Conservation (phyloP, 2,113 vertebrate species). For the Cnemophilus loriae region DNA sequence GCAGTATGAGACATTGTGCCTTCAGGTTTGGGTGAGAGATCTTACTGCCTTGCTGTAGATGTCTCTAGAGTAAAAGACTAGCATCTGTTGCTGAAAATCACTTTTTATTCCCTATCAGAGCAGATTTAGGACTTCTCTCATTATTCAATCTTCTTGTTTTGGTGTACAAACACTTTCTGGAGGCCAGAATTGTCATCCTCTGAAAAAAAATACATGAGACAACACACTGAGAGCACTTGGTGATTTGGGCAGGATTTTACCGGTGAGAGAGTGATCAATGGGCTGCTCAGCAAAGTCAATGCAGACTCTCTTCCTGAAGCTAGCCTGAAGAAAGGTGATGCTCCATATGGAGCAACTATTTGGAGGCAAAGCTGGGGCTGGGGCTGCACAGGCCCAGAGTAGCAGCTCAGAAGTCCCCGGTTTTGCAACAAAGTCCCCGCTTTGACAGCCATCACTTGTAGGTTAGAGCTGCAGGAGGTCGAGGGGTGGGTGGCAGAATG, state of each 20-base stretch:
- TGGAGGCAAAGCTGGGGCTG: background rate
- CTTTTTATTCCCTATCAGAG: background rate
- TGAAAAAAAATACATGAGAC: background rate
- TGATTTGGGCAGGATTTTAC: background rate
- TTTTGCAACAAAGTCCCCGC: background rate
- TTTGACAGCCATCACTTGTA: background rate
- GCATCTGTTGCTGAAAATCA: background rate
- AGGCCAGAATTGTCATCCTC: background rate
- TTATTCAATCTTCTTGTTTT: background rate
- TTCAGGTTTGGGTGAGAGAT: background rate
- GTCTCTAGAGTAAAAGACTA: background rate
- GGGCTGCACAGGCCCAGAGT: background rate
- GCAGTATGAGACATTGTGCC: background rate
- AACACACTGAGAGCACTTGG: background rate
- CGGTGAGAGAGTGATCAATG: background rate
- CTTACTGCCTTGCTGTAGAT: background rate
- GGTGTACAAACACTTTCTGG: background rate
- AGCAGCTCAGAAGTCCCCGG: background rate
- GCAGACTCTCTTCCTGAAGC: background rate
- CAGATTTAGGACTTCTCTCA: background rate
- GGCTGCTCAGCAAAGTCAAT: background rate
- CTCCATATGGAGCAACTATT: background rate
- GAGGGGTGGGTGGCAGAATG: background rate
- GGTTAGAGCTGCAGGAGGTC: background rate
- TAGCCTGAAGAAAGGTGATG: background rate